Conservation (phyloP, 2,888 invertebrate genomes). For the Venusia cambrica region DNA sequence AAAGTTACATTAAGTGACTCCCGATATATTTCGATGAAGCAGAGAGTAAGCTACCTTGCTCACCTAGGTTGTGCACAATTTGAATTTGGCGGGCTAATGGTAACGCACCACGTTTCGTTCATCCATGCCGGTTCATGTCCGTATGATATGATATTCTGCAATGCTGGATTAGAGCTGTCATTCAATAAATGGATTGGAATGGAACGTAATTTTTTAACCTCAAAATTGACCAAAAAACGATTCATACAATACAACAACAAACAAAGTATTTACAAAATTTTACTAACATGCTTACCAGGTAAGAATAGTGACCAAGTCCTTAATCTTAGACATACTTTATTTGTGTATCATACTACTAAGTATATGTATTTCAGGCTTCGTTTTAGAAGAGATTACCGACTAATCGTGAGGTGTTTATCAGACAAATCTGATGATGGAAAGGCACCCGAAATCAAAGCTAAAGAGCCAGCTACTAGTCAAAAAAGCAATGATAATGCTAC, state of each 20-base stretch:
- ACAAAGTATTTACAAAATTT: background rate
- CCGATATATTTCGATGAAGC: no score
- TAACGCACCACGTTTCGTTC: no score
- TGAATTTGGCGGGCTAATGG: no score
- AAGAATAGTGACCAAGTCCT: background rate
- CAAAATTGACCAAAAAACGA: no score
- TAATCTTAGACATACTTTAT: background rate
- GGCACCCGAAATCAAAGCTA: constrained; percentile 36
- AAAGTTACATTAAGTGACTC: no score
- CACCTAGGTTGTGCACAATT: no score
- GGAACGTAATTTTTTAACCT: constrained; percentile 8
- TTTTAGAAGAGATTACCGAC: constrained; percentile 44
- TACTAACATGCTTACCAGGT: constrained; percentile 25
- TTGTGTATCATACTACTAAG: background rate
- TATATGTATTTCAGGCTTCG: constrained; percentile 37
- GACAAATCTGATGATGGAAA: constrained; percentile 60
- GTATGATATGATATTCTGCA: no score
- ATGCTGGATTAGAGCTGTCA: no score
- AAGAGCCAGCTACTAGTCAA: constrained; percentile 34
- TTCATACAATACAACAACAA: no score
- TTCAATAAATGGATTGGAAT: no score
- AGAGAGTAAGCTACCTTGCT: no score
- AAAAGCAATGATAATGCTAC: constrained; percentile 44
- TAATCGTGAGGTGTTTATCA: constrained; percentile 46
- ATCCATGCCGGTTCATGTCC: no score